Evolutionary conservation across 2,797 vertebrate species (phyloP), one percentile per base, ranked within the genome.

Genomic region (Hydrolagus colliei): DNA sequence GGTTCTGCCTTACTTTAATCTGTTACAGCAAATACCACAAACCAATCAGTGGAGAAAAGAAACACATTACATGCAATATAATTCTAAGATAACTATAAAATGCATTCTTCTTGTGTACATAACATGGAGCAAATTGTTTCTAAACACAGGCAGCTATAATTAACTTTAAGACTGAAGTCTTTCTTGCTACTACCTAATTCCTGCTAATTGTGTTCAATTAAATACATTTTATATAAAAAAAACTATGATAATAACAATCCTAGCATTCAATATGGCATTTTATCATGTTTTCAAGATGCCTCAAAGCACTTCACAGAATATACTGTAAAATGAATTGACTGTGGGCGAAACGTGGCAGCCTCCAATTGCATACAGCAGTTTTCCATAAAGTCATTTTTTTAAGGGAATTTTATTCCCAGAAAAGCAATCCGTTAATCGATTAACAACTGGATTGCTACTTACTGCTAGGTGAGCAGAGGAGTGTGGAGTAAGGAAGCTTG

Each of bases 1-100:
- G 79, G 16, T 71, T 84, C n/a, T 84, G 79, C 79, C 9, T 84
- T 84, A 84, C 79, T 84, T 84, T 68, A 71, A 84, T 8, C 79
- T 84, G n/a, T 18, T 84, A 41, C 32, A 67, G 68, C 35, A 84
- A 9, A 84, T 68, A 71, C 12, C 35, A 84, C 12, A 71, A 27
- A 1, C 71, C 79, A 82, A 32, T 82, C 63, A 71, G 52, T 82
- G 32, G 27, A 10, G 12, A 63, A 84, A 84, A 84, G 59, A 82
- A 68, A 68, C 35, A 10, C 35, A 82, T 35, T 82, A 12, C 6
- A 84, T 71, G 6, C 65, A 16, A 41, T 13, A 84, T 35, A 18
- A 4, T 84, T 84, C 67, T 11, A 9, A 71, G 35, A 61, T 3
- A 77, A 61, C 41, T 18, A 68, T 10, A 59, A 16, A 79, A 65